Evolutionary conservation across 2,888 invertebrate species (phyloP).

Genomic region (Brachylomia viminalis): DNA sequence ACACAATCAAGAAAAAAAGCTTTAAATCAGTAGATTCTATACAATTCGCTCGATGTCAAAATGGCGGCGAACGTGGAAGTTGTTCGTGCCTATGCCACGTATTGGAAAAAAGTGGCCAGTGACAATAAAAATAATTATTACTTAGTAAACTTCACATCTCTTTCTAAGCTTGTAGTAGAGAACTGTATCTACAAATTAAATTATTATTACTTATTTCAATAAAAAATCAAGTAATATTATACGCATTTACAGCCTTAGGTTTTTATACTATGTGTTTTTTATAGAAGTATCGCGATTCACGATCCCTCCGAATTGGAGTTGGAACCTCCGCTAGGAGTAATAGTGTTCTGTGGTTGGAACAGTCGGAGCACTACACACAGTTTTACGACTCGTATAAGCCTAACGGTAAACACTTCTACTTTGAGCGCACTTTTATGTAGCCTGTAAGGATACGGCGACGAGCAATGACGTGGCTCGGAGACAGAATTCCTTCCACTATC

Average conservation of each 20-base stretch:
- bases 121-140: conserved; percentile 51
- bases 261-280: background rate
- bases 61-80: conserved; percentile 95
- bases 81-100: conserved; percentile 95
- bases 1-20: conserved; percentile 91
- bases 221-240: background rate
- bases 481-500: background rate
- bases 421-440: conserved; percentile 19
- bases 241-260: background rate
- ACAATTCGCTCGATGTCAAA: conserved; percentile 94
- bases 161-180: background rate
- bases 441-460: background rate
- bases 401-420: background rate
- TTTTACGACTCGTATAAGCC: background rate
- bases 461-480: conserved; percentile 41
- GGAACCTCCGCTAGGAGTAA: no score
- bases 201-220: background rate
- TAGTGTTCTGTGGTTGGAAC: no score
- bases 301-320: background rate
- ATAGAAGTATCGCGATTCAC: background rate
- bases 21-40: conserved; percentile 93
- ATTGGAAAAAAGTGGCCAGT: conserved; percentile 91
- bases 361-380: background rate
- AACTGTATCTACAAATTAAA: background rate
- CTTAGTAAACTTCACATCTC: conserved; percentile 30